Evolutionary conservation across 2,888 invertebrate genomes (phyloP).

Genomic region (Euzophera pinguis): DNA sequence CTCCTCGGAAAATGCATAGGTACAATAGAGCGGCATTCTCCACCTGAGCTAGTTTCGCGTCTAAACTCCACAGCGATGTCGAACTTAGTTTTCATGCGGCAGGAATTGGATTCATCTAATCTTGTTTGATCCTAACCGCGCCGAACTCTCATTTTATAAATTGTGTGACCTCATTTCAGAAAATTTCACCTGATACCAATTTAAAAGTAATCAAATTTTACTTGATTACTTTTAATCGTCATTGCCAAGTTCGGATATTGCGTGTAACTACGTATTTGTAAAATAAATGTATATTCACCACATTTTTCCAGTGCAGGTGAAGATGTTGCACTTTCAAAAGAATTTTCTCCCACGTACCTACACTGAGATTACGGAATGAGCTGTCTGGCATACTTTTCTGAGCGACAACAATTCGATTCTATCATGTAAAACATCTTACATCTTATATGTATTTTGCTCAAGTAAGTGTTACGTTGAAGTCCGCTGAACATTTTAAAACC

Average conservation of each 20-base stretch:
- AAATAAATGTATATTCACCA: too few relatives aligned
- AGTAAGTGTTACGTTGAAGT: too few relatives aligned
- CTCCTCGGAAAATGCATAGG: background rate
- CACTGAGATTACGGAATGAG: too few relatives aligned
- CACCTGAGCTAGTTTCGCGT: background rate
- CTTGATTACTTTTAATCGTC: background rate
- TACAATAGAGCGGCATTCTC: background rate
- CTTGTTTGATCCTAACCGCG: background rate
- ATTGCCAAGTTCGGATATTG: background rate
- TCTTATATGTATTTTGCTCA: too few relatives aligned
- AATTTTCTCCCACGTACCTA: too few relatives aligned
- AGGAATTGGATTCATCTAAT: slow-evolving; percentile 5
- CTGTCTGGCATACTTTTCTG: too few relatives aligned
- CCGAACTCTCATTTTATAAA: slow-evolving; percentile 1
- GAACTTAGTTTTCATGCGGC: slow-evolving; percentile 4
- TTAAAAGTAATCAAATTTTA: background rate
- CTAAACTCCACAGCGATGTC: background rate
- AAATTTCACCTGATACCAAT: background rate
- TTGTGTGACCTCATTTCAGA: background rate
- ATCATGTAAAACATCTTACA: too few relatives aligned
- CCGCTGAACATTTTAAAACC: too few relatives aligned
- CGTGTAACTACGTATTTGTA: too few relatives aligned
- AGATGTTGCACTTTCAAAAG: too few relatives aligned
- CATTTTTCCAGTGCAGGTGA: too few relatives aligned
- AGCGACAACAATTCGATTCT: too few relatives aligned